Evolutionary conservation across 2,113 vertebrate species (phyloP).

Genomic region (Oenanthe oenanthe): DNA sequence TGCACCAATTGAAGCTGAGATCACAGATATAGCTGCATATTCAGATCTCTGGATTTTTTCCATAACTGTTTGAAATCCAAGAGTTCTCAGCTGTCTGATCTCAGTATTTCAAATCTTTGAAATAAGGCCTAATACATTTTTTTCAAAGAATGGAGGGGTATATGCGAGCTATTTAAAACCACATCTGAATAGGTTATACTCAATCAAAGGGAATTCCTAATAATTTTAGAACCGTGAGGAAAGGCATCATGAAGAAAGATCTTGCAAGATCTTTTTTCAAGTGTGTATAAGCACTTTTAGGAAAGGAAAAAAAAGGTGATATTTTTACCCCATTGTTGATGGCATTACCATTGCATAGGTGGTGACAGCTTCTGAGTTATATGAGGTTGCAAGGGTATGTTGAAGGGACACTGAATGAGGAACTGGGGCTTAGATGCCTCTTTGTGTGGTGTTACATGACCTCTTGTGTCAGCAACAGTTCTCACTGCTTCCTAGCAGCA

Average conservation of each 20-base stretch:
- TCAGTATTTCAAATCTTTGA: background rate
- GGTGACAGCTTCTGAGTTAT: background rate
- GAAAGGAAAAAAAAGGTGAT: background rate
- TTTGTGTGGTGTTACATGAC: background rate
- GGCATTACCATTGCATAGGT: background rate
- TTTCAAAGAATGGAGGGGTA: background rate
- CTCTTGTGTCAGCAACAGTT: background rate
- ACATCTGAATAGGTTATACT: background rate
- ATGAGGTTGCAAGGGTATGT: background rate
- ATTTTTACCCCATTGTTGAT: background rate
- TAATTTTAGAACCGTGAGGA: background rate
- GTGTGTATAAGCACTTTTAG: background rate
- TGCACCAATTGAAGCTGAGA: background rate
- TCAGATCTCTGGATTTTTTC: background rate
- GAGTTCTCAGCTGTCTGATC: background rate
- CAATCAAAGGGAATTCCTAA: background rate
- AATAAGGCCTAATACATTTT: background rate
- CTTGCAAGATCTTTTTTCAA: background rate
- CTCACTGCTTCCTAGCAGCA: background rate
- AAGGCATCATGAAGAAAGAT: background rate
- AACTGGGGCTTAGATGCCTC: background rate
- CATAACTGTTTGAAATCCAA: background rate
- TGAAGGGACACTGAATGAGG: background rate
- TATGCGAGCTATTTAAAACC: background rate
- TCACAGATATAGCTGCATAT: background rate